Conservation (phyloP, 2,888 invertebrate species). For the Aproaerema taeniolella region DNA sequence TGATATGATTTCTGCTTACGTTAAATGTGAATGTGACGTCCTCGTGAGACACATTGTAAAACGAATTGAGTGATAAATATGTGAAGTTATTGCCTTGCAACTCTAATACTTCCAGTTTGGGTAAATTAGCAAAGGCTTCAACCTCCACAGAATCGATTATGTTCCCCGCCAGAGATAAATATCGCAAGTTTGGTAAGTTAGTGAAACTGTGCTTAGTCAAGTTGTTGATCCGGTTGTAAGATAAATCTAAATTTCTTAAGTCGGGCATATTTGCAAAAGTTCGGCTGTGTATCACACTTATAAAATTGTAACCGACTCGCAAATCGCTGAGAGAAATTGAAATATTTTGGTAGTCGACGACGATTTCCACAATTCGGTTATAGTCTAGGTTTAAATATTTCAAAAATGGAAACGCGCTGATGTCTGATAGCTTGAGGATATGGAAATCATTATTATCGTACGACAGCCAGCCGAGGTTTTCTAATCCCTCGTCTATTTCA, state of each 20-base stretch:
- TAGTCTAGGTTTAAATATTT: slow-evolving; percentile 92
- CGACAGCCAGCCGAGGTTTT: slow-evolving; percentile 88
- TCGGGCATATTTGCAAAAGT: slow-evolving; percentile 85
- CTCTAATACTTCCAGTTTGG: slow-evolving; percentile 86
- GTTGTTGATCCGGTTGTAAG: slow-evolving; percentile 85
- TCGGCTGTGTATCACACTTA: slow-evolving; percentile 80
- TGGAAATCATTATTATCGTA: slow-evolving; percentile 93
- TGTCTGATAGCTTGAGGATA: slow-evolving; percentile 82
- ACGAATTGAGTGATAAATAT: slow-evolving; percentile 81
- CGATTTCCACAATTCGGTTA: slow-evolving; percentile 85
- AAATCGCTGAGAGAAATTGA: slow-evolving; percentile 87
- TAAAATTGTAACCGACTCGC: slow-evolving; percentile 88
- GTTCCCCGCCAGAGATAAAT: slow-evolving; percentile 91
- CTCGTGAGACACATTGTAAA: slow-evolving; percentile 81
- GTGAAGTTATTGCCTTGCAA: slow-evolving; percentile 87
- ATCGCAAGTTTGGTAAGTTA: slow-evolving; percentile 86
- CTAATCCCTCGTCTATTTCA: slow-evolving; percentile 84
- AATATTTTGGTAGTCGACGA: slow-evolving; percentile 81
- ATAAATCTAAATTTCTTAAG: slow-evolving; percentile 86
- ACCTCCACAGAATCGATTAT: slow-evolving; percentile 84
- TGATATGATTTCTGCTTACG: slow-evolving; percentile 83
- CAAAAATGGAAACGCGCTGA: slow-evolving; percentile 82
- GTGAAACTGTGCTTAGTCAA: slow-evolving; percentile 85
- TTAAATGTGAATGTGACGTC: slow-evolving; percentile 84
- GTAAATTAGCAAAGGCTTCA: slow-evolving; percentile 85